Percentiles rank a stretch among this genome's conserved stretches.
These are phyloP conservation scores for Hydriomena furcata DNA, from an alignment of 2,888 invertebrate species.

Conservation along the genomic window DNA sequence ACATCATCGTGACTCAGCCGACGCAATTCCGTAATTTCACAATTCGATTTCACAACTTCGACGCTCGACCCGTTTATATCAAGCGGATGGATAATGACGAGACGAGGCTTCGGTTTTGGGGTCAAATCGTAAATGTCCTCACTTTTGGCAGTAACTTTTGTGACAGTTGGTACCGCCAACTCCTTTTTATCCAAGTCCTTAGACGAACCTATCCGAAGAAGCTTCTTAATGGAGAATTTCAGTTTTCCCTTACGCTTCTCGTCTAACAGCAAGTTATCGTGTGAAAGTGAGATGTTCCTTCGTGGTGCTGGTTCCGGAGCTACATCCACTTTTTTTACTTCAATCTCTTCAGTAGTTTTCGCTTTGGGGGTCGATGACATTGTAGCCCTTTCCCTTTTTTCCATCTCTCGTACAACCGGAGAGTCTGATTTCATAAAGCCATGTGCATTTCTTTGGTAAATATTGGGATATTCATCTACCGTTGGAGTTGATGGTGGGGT, in stretches of 20 bases:
- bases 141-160: slow-evolving; percentile 77
- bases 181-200: slow-evolving; percentile 87
- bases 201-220: slow-evolving; percentile 90
- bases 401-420: slow-evolving; percentile 89
- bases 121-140: slow-evolving; percentile 83
- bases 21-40: slow-evolving; percentile 67
- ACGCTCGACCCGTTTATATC: slow-evolving; percentile 92
- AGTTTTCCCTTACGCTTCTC: slow-evolving; percentile 87
- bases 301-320: slow-evolving; percentile 87
- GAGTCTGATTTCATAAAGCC: slow-evolving; percentile 85
- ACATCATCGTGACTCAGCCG: slow-evolving; percentile 80
- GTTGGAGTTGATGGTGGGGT: slow-evolving; percentile 86
- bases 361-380: slow-evolving; percentile 55
- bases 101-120: slow-evolving; percentile 87
- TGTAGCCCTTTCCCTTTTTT: slow-evolving; percentile 87
- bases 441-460: slow-evolving; percentile 85
- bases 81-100: slow-evolving; percentile 94
- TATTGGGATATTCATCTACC: slow-evolving; percentile 75
- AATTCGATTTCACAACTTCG: slow-evolving; percentile 87
- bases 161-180: slow-evolving; percentile 61
- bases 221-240: slow-evolving; percentile 92
- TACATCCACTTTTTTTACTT: slow-evolving; percentile 55
- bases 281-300: slow-evolving; percentile 88
- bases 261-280: slow-evolving; percentile 86
- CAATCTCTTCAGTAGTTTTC: slow-evolving; percentile 61